Evolutionary conservation across 2,888 invertebrate genomes (phyloP).

Genomic region (Drosophila colorata): DNA sequence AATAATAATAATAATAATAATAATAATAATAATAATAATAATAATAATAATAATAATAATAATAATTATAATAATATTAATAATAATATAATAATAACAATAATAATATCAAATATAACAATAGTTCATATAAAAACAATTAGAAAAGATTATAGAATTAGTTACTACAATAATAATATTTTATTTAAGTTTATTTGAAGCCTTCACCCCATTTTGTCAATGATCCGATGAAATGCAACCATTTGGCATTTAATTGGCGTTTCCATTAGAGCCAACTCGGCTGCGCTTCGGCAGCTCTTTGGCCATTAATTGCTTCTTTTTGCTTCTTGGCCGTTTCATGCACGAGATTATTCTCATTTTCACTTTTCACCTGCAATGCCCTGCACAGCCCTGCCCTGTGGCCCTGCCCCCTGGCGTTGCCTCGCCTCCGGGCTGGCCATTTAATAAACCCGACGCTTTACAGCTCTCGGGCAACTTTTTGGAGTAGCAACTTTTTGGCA

Average conservation of each 20-base stretch:
- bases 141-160: no score
- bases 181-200: conserved; percentile 2
- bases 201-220: background rate
- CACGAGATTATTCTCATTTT: conserved; percentile 39
- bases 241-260: conserved; percentile 50
- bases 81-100: no score
- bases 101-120: no score
- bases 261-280: conserved; percentile 39
- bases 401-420: background rate
- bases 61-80: no score
- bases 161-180: no score
- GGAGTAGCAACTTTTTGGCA: conserved; percentile 58
- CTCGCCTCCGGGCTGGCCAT: conserved; percentile 26
- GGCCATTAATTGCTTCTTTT: conserved; percentile 25
- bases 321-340: conserved; percentile 19
- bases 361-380: conserved; percentile 52
- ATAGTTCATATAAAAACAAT: no score
- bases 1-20: no score
- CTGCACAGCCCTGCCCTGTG: background rate
- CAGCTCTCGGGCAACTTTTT: conserved; percentile 52
- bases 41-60: no score
- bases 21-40: no score
- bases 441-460: conserved; percentile 63
- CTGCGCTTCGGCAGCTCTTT: conserved; percentile 4
- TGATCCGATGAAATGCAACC: conserved; percentile 25